Conservation (phyloP, 2,113 vertebrate genomes). For the Tenrec ecaudatus region DNA sequence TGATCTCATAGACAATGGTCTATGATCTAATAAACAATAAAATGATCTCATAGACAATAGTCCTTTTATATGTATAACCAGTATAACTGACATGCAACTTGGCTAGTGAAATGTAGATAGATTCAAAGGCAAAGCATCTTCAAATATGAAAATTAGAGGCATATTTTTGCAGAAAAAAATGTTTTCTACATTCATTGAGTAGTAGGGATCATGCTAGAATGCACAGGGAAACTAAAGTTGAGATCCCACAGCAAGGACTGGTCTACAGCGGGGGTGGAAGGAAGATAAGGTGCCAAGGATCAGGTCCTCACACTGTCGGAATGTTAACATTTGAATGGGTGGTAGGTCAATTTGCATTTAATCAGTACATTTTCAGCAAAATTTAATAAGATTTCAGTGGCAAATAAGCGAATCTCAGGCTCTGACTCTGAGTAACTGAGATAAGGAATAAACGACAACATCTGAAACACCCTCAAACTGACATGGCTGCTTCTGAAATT, state of each 20-base stretch:
- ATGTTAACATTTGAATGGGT: background rate
- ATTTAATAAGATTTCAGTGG: background rate
- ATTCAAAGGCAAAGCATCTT: background rate
- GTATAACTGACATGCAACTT: background rate
- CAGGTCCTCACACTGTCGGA: background rate
- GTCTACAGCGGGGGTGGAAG: background rate
- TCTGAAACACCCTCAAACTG: background rate
- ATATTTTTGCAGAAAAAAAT: background rate
- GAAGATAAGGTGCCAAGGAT: background rate
- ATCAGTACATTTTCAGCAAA: background rate
- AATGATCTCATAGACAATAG: background rate
- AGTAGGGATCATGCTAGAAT: background rate
- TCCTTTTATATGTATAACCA: background rate
- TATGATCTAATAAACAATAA: background rate
- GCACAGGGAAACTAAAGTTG: background rate
- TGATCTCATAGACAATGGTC: background rate
- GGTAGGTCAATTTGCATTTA: background rate
- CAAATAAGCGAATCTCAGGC: conserved; percentile 4
- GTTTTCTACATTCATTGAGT: background rate
- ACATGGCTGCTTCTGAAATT: background rate
- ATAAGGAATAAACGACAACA: background rate
- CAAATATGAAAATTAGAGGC: background rate
- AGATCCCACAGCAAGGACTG: background rate
- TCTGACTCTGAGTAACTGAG: background rate
- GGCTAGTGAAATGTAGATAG: background rate